Percentiles rank a stretch among this genome's conserved stretches.
Conservation (phyloP, 2,888 invertebrate genomes). For the Pomacea canaliculata region DNA sequence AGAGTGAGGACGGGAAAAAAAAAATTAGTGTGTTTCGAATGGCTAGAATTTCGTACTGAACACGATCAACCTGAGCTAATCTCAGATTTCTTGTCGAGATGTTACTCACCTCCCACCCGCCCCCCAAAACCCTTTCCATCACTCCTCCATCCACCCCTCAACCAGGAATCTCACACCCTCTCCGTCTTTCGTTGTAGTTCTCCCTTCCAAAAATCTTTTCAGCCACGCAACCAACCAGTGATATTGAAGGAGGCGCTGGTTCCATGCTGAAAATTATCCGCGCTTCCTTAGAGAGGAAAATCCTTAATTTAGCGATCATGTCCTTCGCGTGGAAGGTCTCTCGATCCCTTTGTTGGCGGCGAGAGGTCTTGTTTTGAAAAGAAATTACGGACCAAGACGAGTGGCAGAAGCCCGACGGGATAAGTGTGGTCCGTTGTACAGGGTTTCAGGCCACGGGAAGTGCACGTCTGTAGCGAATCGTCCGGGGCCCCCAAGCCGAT, state of each 20-base stretch:
- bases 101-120: no score
- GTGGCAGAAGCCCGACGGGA: constrained; percentile 5
- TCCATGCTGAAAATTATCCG: neutral
- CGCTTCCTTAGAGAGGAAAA: neutral
- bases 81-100: no score
- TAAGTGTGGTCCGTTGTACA: constrained; percentile 16
- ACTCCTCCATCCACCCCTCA: no score
- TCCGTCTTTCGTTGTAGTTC: no score
- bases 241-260: constrained; percentile 4
- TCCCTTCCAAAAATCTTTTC: neutral
- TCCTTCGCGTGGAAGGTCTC: constrained; percentile 1
- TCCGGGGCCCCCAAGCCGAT: no score
- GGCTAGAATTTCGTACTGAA: neutral
- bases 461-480: no score
- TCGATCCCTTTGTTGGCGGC: constrained; percentile 6
- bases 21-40: constrained; percentile 1
- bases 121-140: no score
- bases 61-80: no score
- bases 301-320: constrained; percentile 19
- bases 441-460: constrained; percentile 1
- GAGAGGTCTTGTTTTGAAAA: constrained; percentile 17
- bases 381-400: constrained; percentile 1
- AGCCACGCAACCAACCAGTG: neutral
- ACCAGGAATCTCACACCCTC: no score
- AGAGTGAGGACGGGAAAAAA: neutral